phyloP scores from a whole-genome alignment of 2,113 vertebrate genomes.

The Gobiocypris rarus region DNA sequence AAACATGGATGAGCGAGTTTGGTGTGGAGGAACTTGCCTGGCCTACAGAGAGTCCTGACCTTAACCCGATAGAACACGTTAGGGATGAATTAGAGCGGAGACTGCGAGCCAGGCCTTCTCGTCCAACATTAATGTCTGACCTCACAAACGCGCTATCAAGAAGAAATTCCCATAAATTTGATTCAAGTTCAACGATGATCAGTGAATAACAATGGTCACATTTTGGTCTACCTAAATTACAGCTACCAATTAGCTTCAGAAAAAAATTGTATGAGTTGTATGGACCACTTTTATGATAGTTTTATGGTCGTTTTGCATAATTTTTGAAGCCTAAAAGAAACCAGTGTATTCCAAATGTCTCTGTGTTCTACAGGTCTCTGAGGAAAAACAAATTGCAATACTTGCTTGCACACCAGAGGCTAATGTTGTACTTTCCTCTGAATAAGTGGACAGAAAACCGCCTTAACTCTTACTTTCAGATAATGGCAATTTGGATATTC shows the following conservation, averaged over 20 bases:
- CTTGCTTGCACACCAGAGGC: not conserved
- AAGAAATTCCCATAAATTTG: not conserved
- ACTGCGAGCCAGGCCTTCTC: too few relatives aligned
- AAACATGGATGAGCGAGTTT: too few relatives aligned
- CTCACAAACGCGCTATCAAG: too few relatives aligned
- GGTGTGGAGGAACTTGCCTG: too few relatives aligned
- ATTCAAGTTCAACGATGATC: not conserved
- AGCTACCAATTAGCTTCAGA: not conserved
- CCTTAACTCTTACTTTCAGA: conserved; percentile 35
- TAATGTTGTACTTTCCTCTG: conserved; percentile 8
- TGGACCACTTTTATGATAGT: not conserved
- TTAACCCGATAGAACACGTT: too few relatives aligned
- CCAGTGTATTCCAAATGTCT: not conserved
- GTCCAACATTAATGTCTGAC: too few relatives aligned
- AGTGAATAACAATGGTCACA: not conserved
- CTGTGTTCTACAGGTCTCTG: not conserved
- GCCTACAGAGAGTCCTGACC: too few relatives aligned
- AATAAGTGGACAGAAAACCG: conserved; percentile 17
- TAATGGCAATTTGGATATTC: not conserved
- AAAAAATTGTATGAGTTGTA: not conserved
- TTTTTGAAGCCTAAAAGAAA: not conserved
- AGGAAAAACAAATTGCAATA: not conserved
- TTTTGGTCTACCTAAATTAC: not conserved
- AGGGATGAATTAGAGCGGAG: too few relatives aligned
- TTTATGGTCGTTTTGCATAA: not conserved